Conservation (phyloP, 2,888 invertebrate species). For the Drosophila pegasa region DNA sequence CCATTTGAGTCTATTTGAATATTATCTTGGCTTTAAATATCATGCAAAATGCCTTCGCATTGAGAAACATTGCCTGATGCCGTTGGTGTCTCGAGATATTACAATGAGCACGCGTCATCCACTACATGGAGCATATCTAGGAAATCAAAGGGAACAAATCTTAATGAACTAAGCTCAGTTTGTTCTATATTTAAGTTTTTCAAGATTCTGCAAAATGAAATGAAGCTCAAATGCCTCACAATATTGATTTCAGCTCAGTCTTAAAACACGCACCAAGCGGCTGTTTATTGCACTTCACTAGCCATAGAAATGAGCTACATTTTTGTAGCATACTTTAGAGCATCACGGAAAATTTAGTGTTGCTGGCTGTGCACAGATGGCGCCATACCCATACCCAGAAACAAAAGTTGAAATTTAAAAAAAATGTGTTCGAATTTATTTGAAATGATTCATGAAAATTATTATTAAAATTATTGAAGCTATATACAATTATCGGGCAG, state of each 20-base stretch:
- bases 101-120: too few species aligned
- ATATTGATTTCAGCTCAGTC: background rate
- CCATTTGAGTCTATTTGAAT: background rate
- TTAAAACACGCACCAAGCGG: background rate
- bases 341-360: background rate
- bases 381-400: background rate
- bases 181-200: too few species aligned
- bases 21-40: too few species aligned
- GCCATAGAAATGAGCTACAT: background rate
- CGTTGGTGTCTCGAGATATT: too few species aligned
- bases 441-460: slow-evolving; percentile 19
- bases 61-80: too few species aligned
- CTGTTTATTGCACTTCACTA: background rate
- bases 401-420: background rate
- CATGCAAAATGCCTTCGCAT: too few species aligned
- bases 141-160: too few species aligned
- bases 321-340: background rate
- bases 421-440: slow-evolving; percentile 3
- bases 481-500: slow-evolving; percentile 19
- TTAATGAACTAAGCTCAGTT: too few species aligned
- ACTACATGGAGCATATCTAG: too few species aligned
- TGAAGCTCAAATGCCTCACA: background rate
- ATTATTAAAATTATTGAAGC: slow-evolving; percentile 22
- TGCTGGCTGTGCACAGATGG: background rate
- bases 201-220: too few species aligned